phyloP scores from a whole-genome alignment of 2,888 invertebrate genomes.

The Trichogramma evanescens region DNA sequence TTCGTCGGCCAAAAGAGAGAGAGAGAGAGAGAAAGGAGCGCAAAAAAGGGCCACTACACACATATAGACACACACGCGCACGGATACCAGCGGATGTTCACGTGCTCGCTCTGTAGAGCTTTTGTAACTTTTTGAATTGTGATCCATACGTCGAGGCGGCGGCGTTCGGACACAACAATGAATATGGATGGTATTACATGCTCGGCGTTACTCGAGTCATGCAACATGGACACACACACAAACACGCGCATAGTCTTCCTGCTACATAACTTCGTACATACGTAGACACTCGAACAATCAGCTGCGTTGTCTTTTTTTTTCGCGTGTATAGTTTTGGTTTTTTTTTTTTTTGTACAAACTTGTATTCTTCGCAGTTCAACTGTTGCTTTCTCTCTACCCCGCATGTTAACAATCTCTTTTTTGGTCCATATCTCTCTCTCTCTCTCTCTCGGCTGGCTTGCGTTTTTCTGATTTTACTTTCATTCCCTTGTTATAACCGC shows the following conservation, averaged over 20 bases:
- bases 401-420: too few relatives aligned
- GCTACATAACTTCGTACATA: too few relatives aligned
- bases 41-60: not conserved
- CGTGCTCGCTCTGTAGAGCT: not conserved
- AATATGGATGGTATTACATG: constrained; percentile 19
- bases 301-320: not conserved
- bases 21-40: not conserved
- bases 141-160: not conserved
- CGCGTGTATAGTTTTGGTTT: not conserved
- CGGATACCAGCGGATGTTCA: too few relatives aligned
- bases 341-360: too few relatives aligned
- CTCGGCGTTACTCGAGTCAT: constrained; percentile 11
- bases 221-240: not conserved
- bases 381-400: too few relatives aligned
- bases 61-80: too few relatives aligned
- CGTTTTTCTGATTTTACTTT: too few relatives aligned
- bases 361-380: too few relatives aligned
- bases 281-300: not conserved
- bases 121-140: constrained; percentile 5
- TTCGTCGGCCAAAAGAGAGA: not conserved
- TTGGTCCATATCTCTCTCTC: too few relatives aligned
- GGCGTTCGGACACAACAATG: constrained; percentile 23
- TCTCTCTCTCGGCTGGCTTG: too few relatives aligned
- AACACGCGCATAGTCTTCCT: not conserved
- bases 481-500: not conserved